These are phyloP conservation scores for Erpetoichthys calabaricus DNA, from an alignment of 2,797 vertebrate species.

Conservation along the genomic window DNA sequence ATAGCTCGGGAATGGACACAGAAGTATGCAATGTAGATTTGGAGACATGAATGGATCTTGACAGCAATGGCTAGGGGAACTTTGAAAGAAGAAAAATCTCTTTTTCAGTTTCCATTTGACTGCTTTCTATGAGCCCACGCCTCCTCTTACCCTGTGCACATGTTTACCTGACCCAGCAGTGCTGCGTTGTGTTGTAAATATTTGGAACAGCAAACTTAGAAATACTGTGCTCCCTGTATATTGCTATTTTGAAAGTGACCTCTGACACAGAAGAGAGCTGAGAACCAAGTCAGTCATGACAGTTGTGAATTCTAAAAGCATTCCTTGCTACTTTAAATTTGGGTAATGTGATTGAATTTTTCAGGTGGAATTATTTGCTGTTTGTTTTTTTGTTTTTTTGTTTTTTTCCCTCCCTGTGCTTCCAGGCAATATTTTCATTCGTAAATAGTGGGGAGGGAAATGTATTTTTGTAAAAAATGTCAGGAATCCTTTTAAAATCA, in stretches of 20 bases:
- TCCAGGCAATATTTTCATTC: slow-evolving; percentile 27
- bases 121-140: slow-evolving; percentile 96
- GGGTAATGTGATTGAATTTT: slow-evolving; percentile 26
- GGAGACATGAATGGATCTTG: slow-evolving; percentile 83
- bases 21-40: slow-evolving; percentile 99
- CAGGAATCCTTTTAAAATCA: slow-evolving; percentile 70
- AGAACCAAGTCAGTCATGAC: slow-evolving; percentile 54
- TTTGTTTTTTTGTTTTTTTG: slow-evolving; percentile 11
- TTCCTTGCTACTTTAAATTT: slow-evolving; percentile 63
- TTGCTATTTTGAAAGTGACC: slow-evolving; percentile 43
- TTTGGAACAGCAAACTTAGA: slow-evolving; percentile 70
- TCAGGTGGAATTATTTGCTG: no score
- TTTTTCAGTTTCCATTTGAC: slow-evolving; percentile 97
- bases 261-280: slow-evolving; percentile 66
- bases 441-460: slow-evolving; percentile 30
- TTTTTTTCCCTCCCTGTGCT: slow-evolving; percentile 20
- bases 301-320: slow-evolving; percentile 71
- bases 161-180: slow-evolving; percentile 64
- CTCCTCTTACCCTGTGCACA: slow-evolving; percentile 90
- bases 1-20: slow-evolving; percentile 99
- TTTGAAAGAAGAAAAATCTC: slow-evolving; percentile 88
- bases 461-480: slow-evolving; percentile 53
- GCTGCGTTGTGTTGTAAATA: slow-evolving; percentile 82
- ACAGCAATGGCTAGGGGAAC: slow-evolving; percentile 87
- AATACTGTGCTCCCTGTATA: slow-evolving; percentile 55